A percentile compares a stretch with the other conserved stretches of the same genome.
Conservation (phyloP, 2,113 vertebrate species). For the Spheniscus mendiculus region DNA sequence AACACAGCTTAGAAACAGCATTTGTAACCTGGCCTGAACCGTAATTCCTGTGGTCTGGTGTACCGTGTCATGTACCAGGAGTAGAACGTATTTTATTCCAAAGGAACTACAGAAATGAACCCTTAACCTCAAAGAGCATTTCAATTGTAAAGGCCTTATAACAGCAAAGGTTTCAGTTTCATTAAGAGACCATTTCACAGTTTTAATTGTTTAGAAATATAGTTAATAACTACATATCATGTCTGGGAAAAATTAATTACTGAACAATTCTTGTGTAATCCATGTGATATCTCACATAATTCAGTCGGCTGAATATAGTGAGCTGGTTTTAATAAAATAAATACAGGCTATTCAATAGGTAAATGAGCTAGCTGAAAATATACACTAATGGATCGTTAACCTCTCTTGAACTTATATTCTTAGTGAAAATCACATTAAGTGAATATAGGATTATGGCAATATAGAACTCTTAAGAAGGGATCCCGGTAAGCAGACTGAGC, state of each 20-base stretch:
- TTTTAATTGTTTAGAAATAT: conserved; percentile 47
- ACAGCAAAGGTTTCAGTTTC: neutral
- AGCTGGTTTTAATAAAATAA: conserved; percentile 59
- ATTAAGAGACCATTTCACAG: neutral
- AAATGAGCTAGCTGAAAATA: conserved; percentile 61
- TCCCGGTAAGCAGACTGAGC: neutral
- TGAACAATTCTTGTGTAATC: conserved; percentile 8
- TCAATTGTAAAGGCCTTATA: neutral
- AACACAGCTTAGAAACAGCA: neutral
- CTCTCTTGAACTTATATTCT: conserved; percentile 61
- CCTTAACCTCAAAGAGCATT: neutral
- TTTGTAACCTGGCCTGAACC: neutral
- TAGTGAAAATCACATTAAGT: conserved; percentile 40
- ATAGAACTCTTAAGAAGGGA: neutral
- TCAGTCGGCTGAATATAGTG: conserved; percentile 20
- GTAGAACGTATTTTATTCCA: neutral
- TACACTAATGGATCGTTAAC: conserved; percentile 63
- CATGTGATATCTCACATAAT: conserved; percentile 35
- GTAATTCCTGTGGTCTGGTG: neutral
- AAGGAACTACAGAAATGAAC: neutral
- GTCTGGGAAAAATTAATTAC: conserved; percentile 15
- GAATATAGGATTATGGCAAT: conserved; percentile 12
- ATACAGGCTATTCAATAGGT: conserved; percentile 48
- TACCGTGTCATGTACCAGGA: neutral
- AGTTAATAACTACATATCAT: neutral